Percentiles rank a stretch among this genome's conserved stretches.
Evolutionary conservation across 2,797 vertebrate genomes (phyloP).

Genomic region (Gouania willdenowi): DNA sequence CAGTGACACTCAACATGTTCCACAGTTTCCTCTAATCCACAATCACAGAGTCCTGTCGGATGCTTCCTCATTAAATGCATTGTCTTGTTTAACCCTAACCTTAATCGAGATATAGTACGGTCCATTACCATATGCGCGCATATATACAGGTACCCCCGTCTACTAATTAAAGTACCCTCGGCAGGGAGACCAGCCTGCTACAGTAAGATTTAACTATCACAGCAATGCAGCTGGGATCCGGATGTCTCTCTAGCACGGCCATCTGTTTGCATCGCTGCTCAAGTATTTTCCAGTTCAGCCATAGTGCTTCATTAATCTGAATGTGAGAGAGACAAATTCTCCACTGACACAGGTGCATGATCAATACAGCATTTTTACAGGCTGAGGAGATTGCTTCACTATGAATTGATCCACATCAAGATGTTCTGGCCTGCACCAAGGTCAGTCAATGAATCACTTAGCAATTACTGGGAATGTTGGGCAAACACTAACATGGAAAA

Average conservation of each 20-base stretch:
- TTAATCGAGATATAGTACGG: too few relatives aligned
- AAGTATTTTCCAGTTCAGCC: background rate
- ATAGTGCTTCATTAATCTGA: background rate
- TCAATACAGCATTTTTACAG: conserved; percentile 48
- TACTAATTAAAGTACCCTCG: too few relatives aligned
- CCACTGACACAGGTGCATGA: conserved; percentile 13
- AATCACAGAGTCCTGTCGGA: too few relatives aligned
- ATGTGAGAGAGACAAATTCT: conserved; percentile 8
- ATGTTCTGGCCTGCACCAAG: conserved; percentile 25
- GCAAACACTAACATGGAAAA: conserved; percentile 6
- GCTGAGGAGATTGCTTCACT: conserved; percentile 13
- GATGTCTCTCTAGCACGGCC: conserved; percentile 10
- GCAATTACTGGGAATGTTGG: conserved; percentile 13
- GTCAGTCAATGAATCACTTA: conserved; percentile 15
- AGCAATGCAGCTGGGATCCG: conserved; percentile 7
- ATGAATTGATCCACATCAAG: conserved; percentile 25
- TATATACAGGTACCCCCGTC: too few relatives aligned
- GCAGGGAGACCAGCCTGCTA: too few relatives aligned
- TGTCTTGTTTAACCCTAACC: too few relatives aligned
- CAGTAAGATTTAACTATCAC: conserved; percentile 23
- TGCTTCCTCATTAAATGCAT: too few relatives aligned
- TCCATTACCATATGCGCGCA: too few relatives aligned
- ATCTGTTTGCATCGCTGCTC: background rate
- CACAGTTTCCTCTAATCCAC: too few relatives aligned
- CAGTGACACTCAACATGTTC: too few relatives aligned